Conservation (phyloP, 2,888 invertebrate species). For the Octodonta nipae region DNA sequence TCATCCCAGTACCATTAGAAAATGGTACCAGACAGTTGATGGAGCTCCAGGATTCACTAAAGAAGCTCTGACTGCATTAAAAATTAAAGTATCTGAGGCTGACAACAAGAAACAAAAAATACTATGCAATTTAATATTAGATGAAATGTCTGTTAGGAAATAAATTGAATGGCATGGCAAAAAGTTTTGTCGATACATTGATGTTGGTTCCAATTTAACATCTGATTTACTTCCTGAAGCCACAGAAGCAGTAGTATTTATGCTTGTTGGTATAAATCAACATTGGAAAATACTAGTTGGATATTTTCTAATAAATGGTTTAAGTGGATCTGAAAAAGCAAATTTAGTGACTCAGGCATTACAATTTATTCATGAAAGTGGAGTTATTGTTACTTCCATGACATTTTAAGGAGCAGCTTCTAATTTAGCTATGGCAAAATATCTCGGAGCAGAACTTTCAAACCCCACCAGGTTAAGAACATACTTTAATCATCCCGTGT, state of each 20-base stretch:
- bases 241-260: conserved; percentile 18
- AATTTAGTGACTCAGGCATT: conserved; percentile 11
- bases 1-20: conserved; percentile 12
- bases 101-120: conserved; percentile 6
- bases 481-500: conserved; percentile 11
- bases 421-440: conserved; percentile 10
- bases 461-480: conserved; percentile 10
- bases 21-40: conserved; percentile 13
- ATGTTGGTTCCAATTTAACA: conserved; percentile 15
- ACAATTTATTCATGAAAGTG: conserved; percentile 9
- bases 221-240: conserved; percentile 15
- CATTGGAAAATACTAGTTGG: conserved; percentile 18
- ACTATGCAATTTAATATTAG: conserved; percentile 17
- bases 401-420: conserved; percentile 16
- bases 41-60: conserved; percentile 15
- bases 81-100: conserved; percentile 6
- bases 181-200: conserved; percentile 18
- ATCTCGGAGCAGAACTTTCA: conserved; percentile 12
- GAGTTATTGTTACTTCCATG: conserved; percentile 10
- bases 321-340: conserved; percentile 12
- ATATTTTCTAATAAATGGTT: conserved; percentile 16
- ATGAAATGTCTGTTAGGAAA: conserved; percentile 21
- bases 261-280: conserved; percentile 16
- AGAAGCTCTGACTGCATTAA: conserved; percentile 13
- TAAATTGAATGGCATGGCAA: conserved; percentile 16